A percentile compares a stretch with the other conserved stretches of the same genome.
phyloP scores from a whole-genome alignment of 1,140 invertebrate species.

The Macrotrachela quadricornifera region DNA sequence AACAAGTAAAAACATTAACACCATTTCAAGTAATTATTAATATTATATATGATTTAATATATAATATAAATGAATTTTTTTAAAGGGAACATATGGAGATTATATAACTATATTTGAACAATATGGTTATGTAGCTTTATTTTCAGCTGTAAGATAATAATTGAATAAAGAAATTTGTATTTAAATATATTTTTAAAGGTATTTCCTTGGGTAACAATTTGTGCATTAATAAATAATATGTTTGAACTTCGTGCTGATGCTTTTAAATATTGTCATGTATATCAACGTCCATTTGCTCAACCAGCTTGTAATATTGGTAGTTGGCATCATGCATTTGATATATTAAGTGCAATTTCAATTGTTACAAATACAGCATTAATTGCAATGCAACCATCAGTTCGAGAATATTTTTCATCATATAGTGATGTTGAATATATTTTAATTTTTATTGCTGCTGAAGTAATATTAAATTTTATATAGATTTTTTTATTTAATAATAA shows the following conservation, averaged over 20 bases:
- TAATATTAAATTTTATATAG: conserved; percentile 10
- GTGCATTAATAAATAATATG: conserved; percentile 77
- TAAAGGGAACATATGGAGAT: conserved; percentile 75
- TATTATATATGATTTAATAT: not conserved
- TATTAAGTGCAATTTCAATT: conserved; percentile 70
- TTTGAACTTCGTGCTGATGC: conserved; percentile 55
- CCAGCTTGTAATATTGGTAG: conserved; percentile 73
- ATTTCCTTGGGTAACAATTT: conserved; percentile 76
- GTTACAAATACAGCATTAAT: conserved; percentile 77
- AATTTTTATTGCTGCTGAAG: conserved; percentile 49
- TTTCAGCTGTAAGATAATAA: conserved; percentile 53
- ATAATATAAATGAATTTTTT: not conserved
- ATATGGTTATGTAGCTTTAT: conserved; percentile 54
- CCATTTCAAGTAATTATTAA: not conserved
- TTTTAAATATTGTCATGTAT: conserved; percentile 81
- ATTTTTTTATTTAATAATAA: too few species aligned
- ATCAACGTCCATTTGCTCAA: conserved; percentile 69
- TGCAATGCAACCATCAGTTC: conserved; percentile 70
- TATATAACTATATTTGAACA: conserved; percentile 92
- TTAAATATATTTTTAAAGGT: too few species aligned
- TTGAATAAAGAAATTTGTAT: too few species aligned
- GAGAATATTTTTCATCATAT: conserved; percentile 14
- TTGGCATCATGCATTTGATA: conserved; percentile 61
- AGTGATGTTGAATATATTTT: conserved; percentile 19
- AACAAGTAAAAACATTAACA: not conserved